Conservation (phyloP, 2,797 vertebrate genomes). For the Chromis chromis region DNA sequence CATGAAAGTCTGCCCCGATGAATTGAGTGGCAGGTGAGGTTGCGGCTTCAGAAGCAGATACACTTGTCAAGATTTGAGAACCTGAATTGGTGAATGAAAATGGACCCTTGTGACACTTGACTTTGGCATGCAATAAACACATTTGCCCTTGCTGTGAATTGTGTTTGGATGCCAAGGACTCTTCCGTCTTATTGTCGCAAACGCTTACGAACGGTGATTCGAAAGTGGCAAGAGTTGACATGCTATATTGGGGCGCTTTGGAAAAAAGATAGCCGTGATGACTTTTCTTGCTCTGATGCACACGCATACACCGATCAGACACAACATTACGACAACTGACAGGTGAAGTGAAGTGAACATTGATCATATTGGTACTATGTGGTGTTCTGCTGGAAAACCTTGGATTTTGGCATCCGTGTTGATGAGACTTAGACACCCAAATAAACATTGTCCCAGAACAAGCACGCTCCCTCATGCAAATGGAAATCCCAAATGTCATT, state of each 20-base stretch:
- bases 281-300: constrained; percentile 44
- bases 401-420: too few species aligned
- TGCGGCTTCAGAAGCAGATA: constrained; percentile 34
- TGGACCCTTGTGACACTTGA: constrained; percentile 44
- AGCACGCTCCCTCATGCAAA: too few species aligned
- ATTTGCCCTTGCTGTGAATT: constrained; percentile 65
- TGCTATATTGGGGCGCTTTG: constrained; percentile 52
- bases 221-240: constrained; percentile 53
- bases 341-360: too few species aligned
- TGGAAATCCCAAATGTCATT: too few species aligned
- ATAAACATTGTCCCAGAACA: too few species aligned
- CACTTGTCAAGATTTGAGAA: constrained; percentile 51
- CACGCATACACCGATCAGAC: not conserved
- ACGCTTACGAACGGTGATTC: constrained; percentile 56
- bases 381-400: too few species aligned
- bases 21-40: constrained; percentile 6
- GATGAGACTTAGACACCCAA: too few species aligned
- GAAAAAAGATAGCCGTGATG: constrained; percentile 42
- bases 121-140: constrained; percentile 63
- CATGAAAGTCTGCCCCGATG: constrained; percentile 3
- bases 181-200: constrained; percentile 63
- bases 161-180: constrained; percentile 67
- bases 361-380: too few species aligned
- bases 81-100: constrained; percentile 65
- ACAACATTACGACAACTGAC: too few species aligned